Evolutionary conservation across 2,113 vertebrate genomes (phyloP), one percentile per base, ranked within the genome.

Genomic region (Oenanthe melanoleuca): DNA sequence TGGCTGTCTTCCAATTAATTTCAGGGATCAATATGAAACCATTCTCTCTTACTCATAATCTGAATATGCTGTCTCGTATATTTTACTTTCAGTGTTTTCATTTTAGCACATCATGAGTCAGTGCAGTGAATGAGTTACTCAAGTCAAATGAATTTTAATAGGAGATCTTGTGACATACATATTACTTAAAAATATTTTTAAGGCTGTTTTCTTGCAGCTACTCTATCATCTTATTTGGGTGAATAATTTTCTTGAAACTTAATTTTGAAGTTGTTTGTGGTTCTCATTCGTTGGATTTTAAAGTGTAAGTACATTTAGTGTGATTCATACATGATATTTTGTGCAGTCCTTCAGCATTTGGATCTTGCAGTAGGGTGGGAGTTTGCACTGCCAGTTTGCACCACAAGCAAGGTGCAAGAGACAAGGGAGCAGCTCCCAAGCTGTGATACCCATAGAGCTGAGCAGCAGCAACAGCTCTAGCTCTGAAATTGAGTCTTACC

Each of bases 371-470:
- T 13, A 12, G 22, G 8, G 26, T 7, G 21, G 37, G 56, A 79
- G 65, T 37, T 37, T 37, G 34, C 34, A 37, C 33, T 42, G 31
- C 31, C 52, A 40, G 52, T n/a, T 66, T 66, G 71, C 15, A 11
- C 26, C 26, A 16, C 5, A 7, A 65, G 31, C 29, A 33, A 55
- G 18, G 31, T 29, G 31, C 44, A 33, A 9, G 57, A 50, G 49
- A 14, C 5, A 7, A 25, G n/a, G 37, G 17, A 50, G 14, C 8
- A 38, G 0, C 8, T 67, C 49, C 45, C 0, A 4, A 38, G 28
- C 47, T 7, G 13, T 24, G 64, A 7, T 53, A 13, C 11, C 34
- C 19, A 5, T 0, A 14, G 57, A 49, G 18, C 52, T 56, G 38
- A 79, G 45, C 0, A 1, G 18, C 44, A 55, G 0, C 49, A 72